A percentile compares a stretch with the other conserved stretches of the same genome.
These are phyloP conservation scores for Tetranychus urticae DNA, from an alignment of 1,140 invertebrate genomes.

Conservation along the genomic window DNA sequence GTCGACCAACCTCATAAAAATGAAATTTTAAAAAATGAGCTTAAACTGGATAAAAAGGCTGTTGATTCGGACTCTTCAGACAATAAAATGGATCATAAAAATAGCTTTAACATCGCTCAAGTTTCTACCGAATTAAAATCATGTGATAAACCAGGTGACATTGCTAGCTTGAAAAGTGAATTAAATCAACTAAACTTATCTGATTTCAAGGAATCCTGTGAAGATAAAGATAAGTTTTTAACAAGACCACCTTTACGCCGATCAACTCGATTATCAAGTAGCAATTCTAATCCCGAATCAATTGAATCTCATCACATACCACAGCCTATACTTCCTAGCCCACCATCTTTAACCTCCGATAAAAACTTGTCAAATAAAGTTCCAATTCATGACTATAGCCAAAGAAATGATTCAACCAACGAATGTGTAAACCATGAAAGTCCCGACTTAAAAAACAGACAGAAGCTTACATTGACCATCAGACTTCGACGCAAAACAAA, in stretches of 20 bases:
- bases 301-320: background rate
- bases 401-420: background rate
- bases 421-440: background rate
- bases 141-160: background rate
- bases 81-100: too few species aligned
- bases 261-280: background rate
- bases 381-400: background rate
- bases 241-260: background rate
- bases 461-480: slow-evolving; percentile 2
- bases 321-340: background rate
- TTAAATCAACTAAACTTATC: background rate
- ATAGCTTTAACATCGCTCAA: too few species aligned
- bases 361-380: background rate
- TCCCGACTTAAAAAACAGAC: background rate
- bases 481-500: background rate
- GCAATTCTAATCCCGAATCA: background rate
- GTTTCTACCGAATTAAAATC: too few species aligned
- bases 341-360: background rate
- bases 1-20: too few species aligned
- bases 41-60: too few species aligned
- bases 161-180: background rate
- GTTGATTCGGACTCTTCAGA: too few species aligned
- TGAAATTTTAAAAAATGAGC: too few species aligned
- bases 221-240: background rate
- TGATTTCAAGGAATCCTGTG: background rate